Base-by-base conservation (phyloP, 1,140 invertebrate species). In the Drosophila orena region DNA sequence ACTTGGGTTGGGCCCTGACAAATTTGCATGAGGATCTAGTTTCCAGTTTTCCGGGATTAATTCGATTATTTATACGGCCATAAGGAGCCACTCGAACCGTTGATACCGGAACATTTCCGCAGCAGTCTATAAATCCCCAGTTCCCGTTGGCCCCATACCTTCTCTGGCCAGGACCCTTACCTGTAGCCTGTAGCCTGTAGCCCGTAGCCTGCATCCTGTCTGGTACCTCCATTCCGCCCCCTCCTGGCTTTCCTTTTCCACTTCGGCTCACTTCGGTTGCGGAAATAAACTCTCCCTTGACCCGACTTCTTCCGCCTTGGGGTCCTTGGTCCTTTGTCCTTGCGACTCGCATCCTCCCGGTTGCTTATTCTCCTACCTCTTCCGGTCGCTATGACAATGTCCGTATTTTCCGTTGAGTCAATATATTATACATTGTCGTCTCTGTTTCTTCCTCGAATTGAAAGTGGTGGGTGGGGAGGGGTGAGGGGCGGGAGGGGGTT, bases 371-470 rank as follows among this genome's bases (percentile, higher is more conserved):
- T 40, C 38, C 58, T n/a, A 74, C 59, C 60, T 74, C 75, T 88
- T 86, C 81, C 79, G 81, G 58, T 81, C 60, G 69, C 81, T 74
- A 71, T 86, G 81, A 86, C 81, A 86, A 81, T 86, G 81, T 88
- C 81, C 81, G 81, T 88, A 86, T 86, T 88, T 85, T 83, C 64
- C 80, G 83, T 86, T 76, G 83, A 86, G 81, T 86, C 81, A 86
- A 86, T 86, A 86, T 86, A 86, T 86, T 86, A 86, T 88, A 85
- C 81, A 85, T 81, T 88, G 83, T 88, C 65, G 64, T 74, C 74
- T 58, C 73, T 81, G 72, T 55, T 52, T 68, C 71, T 71, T 52
- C 40, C 68, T 20, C 24, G 52, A 56, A 47, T 47, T 49, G 58
- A 35, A 60, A 70, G 37, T 44, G 62, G 35, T 34, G 10, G 10